Evolutionary conservation across 1,140 invertebrate species (phyloP), one percentile per base, ranked within the genome.

Genomic region (Augochlora pura): DNA sequence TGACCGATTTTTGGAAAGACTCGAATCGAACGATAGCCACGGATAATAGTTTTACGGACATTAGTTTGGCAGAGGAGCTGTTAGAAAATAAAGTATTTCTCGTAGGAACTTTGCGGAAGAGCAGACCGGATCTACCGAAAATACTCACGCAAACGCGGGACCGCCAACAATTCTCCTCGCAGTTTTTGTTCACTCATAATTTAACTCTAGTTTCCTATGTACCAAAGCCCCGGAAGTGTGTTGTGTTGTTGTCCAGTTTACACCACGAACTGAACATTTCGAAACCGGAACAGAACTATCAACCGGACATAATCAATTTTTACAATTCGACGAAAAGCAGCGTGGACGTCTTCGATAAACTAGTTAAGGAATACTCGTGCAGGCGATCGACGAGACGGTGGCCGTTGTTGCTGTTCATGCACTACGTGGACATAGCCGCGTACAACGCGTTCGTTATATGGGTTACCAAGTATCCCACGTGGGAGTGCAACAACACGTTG

Each of bases 241-340:
- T 66, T 18, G n/a, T 66, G 6, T 49, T 66, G 14, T 18, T 66
- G 5, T 66, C 65, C n/a, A 66, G n/a, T 8, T 46, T 66, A 12
- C 39, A 66, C 18, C 21, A 46, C 6, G 32, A 66, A 27, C n/a
- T 25, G 6, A n/a, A 66, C 18, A 66, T 49, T 2, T 46, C n/a
- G 12, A 8, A 12, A 18, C 39, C 39, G 23, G 23, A 23, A 14
- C 18, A 66, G 1, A 66, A 66, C 6, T 66, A 14, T 12, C 42
- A 66, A 12, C n/a, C 39, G n/a, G 23, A 66, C 6, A 49, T 66
- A 46, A 66, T 66, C 0, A 66, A 46, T 6, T 66, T 49, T 49
- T 66, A 66, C 32, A 49, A 66, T 66, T 49, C 65, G 1, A 66
- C 65, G 12, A 66, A 66, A 66, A 49, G 5, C 14, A n/a, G 65